Evolutionary conservation across 2,113 vertebrate species (phyloP), one percentile per base, ranked within the genome.

Genomic region (Tachuris rubrigastra): DNA sequence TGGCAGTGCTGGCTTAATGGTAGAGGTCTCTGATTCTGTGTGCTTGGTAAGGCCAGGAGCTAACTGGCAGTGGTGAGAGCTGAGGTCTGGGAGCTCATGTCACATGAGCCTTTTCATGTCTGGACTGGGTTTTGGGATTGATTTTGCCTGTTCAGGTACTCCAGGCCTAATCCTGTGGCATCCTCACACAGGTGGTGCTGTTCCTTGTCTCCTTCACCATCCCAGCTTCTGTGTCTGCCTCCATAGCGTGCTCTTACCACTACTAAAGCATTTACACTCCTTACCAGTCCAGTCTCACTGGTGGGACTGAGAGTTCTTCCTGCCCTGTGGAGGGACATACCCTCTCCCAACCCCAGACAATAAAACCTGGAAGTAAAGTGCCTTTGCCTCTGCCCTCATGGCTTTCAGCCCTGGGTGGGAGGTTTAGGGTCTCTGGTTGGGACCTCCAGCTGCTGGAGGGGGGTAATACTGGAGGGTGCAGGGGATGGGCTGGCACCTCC

Each of bases 331-430:
- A 71, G 31, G 12, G 24, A 19, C 50, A 31, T 12, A 63, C 17
- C 2, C 12, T 20, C 13, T 21, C n/a, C 23, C 3, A 11, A 52
- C 25, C 23, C 14, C 7, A 35, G 22, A 35, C 19, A 97, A 95
- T 97, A 96, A 97, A 97, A 90, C 15, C 21, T 63, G 14, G 12
- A 81, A 92, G 24, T 56, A 75, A 78, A 92, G 24, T 77, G 17
- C 16, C 53, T 90, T 50, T 94, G n/a, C 42, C 33, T 84, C 84
- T 78, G 42, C n/a, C 50, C 9, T 74, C 0, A 0, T 94, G 69
- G 55, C 31, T 93, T 6, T 81, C 1, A 3, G 55, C 14, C 7
- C 21, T 62, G 17, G 41, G 14, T 76, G 52, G 56, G 80, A 76
- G 35, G 30, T 84, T 60, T 89, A 53, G 35, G 21, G 41, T 58